Evolutionary conservation across 2,797 vertebrate genomes (phyloP), one percentile per base, ranked within the genome.

Genomic region (Acipenser oxyrinchus): DNA sequence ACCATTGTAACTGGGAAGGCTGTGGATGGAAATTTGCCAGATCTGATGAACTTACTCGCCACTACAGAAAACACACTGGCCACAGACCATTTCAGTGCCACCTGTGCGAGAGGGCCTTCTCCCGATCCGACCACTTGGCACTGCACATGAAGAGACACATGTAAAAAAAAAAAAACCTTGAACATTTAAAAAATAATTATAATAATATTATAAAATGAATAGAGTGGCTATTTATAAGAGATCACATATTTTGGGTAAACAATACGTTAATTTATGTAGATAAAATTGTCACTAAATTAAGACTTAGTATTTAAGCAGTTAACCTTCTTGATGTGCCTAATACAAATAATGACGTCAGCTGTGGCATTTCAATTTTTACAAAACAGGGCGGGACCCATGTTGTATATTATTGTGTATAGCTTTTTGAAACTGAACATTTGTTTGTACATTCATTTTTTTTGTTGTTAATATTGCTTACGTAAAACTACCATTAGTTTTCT

Each of bases 91-190:
- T 97, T 66, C 94, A 95, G 85, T 95, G 94, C 60, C 93, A 95
- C 75, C 89, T 95, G 63, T 97, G 94, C 4, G 94, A 96, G 72
- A 82, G 94, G 5, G 94, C 94, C 0, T 97, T 97, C 80, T 97
- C 94, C 62, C 87, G 94, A 48, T 96, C 94, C 0, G 94, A 95
- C 75, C 94, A 96, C 77, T 81, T 97, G 7, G 94, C 94, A 18
- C 90, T 97, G 63, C 94, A 97, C 83, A 97, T 97, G 94, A 97
- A 97, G 87, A 87, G 94, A 75, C 94, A 97, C 79, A 90, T 95
- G 91, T 97, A 86, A 87, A 69, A 59, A 8, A 51, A 13, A 49
- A 62, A 18, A 23, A 8, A 52, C 7, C 18, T 18, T 18, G 37
- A 37, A 37, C 37, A 37, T 37, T 37, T 37, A 37, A 37, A 37